Evolutionary conservation across 2,797 vertebrate genomes (phyloP).

Genomic region (Myotis vivesi): DNA sequence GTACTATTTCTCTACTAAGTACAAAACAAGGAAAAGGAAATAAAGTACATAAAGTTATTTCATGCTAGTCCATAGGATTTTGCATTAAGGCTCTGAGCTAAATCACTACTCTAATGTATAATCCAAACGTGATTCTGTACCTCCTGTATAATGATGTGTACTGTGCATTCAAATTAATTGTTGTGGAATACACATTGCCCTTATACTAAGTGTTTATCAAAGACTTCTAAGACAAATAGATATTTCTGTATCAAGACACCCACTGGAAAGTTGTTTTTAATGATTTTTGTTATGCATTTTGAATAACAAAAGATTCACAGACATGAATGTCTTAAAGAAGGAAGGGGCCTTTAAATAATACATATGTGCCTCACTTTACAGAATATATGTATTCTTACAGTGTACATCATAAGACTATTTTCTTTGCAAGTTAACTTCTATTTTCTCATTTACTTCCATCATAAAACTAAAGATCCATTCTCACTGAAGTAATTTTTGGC

Average conservation of each 20-base stretch:
- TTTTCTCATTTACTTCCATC: conserved; percentile 69
- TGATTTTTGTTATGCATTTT: conserved; percentile 42
- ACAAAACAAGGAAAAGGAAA: conserved; percentile 76
- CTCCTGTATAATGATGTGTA: conserved; percentile 29
- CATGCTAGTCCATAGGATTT: conserved; percentile 58
- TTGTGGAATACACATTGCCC: not conserved
- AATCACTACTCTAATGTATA: conserved; percentile 46
- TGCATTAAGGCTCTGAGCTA: conserved; percentile 56
- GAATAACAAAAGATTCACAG: conserved; percentile 1
- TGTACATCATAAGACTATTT: conserved; percentile 33
- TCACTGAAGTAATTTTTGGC: conserved; percentile 73
- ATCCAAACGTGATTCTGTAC: conserved; percentile 50
- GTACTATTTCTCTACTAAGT: conserved; percentile 64
- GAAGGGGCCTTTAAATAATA: conserved; percentile 47
- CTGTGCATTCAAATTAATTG: conserved; percentile 36
- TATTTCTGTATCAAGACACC: not conserved
- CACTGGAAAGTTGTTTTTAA: conserved; percentile 34
- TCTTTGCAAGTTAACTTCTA: conserved; percentile 56
- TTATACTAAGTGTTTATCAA: conserved; percentile 38
- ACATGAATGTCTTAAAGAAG: conserved; percentile 46
- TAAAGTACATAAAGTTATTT: conserved; percentile 74
- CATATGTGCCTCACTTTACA: conserved; percentile 34
- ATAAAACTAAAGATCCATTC: conserved; percentile 67
- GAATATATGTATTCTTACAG: conserved; percentile 32
- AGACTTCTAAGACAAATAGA: conserved; percentile 41